These are phyloP conservation scores for Pandemis corylana DNA, from an alignment of 2,888 invertebrate species.

Conservation along the genomic window DNA sequence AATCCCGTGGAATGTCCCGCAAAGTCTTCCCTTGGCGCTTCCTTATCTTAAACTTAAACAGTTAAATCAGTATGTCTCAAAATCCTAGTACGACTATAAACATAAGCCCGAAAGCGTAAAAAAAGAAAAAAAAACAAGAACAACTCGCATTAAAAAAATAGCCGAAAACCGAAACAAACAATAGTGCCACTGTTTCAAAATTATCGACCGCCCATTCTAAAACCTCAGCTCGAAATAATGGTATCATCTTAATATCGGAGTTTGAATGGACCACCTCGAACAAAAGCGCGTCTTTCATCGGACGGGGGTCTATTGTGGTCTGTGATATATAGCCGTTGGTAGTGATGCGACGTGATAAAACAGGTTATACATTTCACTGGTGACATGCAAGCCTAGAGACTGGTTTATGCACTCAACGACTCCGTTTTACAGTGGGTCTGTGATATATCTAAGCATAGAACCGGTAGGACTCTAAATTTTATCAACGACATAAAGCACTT, in stretches of 20 bases:
- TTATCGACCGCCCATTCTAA: conserved; percentile 7
- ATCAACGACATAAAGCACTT: background rate
- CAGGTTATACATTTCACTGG: conserved; percentile 8
- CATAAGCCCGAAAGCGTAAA: too few relatives aligned
- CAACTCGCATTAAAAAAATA: too few relatives aligned
- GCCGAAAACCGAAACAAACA: background rate
- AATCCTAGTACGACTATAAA: too few relatives aligned
- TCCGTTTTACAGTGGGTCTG: background rate
- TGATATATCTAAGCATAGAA: background rate
- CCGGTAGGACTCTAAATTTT: too few relatives aligned
- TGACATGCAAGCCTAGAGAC: conserved; percentile 8
- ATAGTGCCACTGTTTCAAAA: background rate
- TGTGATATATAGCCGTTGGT: conserved; percentile 35
- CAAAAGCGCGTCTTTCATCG: conserved; percentile 35
- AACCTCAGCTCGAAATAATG: conserved; percentile 26
- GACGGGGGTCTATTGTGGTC: conserved; percentile 25
- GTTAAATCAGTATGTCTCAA: too few relatives aligned
- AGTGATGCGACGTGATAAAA: conserved; percentile 27
- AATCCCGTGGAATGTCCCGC: too few relatives aligned
- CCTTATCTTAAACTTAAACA: too few relatives aligned
- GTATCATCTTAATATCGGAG: conserved; percentile 36
- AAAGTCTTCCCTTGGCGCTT: too few relatives aligned
- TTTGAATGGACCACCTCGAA: conserved; percentile 33
- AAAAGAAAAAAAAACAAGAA: too few relatives aligned
- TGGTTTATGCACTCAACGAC: background rate